Evolutionary conservation across 2,113 vertebrate genomes (phyloP).

Genomic region (Gavialis gangeticus): DNA sequence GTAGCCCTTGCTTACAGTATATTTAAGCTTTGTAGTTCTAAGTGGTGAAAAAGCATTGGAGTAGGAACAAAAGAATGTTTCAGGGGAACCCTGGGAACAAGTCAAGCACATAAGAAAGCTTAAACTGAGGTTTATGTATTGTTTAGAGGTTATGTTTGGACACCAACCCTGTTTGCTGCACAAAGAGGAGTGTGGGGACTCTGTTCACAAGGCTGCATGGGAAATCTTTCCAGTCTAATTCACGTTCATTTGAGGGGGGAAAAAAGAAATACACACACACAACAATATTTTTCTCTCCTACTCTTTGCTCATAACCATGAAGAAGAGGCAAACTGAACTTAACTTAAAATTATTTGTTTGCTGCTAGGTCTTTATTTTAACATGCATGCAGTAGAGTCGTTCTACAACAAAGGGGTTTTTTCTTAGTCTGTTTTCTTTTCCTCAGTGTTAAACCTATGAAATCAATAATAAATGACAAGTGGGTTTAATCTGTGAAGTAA

Average conservation of each 20-base stretch:
- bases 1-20: not conserved
- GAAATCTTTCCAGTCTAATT: not conserved
- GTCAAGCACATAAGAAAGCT: not conserved
- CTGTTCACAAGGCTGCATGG: accelerated
- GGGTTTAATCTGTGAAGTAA: conserved; percentile 63
- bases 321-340: not conserved
- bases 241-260: not conserved
- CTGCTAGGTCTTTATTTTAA: not conserved
- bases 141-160: not conserved
- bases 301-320: not conserved
- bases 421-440: not conserved
- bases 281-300: not conserved
- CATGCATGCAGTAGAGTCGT: not conserved
- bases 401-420: not conserved
- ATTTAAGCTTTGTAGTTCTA: no score
- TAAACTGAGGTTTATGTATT: not conserved
- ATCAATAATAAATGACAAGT: conserved; percentile 52
- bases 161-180: accelerated
- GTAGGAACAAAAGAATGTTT: not conserved
- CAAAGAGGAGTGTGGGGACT: not conserved
- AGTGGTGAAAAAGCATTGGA: not conserved
- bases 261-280: not conserved
- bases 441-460: conserved; percentile 17
- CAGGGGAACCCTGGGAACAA: not conserved
- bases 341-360: not conserved